phyloP scores from a whole-genome alignment of 1,140 invertebrate species.

The Ectropis grisescens region DNA sequence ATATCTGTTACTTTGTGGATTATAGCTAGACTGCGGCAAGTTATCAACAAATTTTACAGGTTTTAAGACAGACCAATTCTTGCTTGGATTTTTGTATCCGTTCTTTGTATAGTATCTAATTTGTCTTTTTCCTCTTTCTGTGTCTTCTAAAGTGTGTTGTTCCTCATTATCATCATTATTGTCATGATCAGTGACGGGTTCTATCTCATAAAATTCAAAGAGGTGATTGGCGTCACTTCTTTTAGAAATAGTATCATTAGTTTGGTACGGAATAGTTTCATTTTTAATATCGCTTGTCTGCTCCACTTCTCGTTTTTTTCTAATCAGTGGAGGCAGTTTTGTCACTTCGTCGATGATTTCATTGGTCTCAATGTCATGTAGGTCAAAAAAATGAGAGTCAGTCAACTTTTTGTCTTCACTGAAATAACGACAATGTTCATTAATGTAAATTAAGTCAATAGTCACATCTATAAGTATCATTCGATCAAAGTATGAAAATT shows the following conservation, averaged over 20 bases:
- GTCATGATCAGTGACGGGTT: slow-evolving; percentile 23
- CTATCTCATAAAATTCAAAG: slow-evolving; percentile 43
- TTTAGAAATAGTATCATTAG: slow-evolving; percentile 25
- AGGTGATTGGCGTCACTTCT: slow-evolving; percentile 38
- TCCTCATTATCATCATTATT: slow-evolving; percentile 20
- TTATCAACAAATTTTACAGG: slow-evolving; percentile 29
- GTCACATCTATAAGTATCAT: no score
- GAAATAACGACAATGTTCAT: slow-evolving; percentile 44
- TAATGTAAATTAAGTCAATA: no score
- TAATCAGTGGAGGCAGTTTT: slow-evolving; percentile 24
- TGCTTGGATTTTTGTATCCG: slow-evolving; percentile 29
- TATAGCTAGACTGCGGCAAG: slow-evolving; percentile 31
- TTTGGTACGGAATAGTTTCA: slow-evolving; percentile 15
- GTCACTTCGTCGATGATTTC: slow-evolving; percentile 28
- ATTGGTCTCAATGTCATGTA: slow-evolving; percentile 43
- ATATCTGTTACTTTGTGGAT: slow-evolving; percentile 30
- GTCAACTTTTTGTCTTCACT: slow-evolving; percentile 44
- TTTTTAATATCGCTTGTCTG: slow-evolving; percentile 9
- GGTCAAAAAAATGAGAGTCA: slow-evolving; percentile 46
- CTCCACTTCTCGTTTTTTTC: slow-evolving; percentile 39
- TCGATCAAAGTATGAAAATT: slow-evolving; percentile 10
- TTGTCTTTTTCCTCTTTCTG: slow-evolving; percentile 64
- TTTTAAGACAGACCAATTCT: slow-evolving; percentile 32
- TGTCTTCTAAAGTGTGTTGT: slow-evolving; percentile 25
- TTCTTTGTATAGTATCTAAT: slow-evolving; percentile 53